Evolutionary conservation across 2,888 invertebrate genomes (phyloP).

Genomic region (Brachylomia viminalis): DNA sequence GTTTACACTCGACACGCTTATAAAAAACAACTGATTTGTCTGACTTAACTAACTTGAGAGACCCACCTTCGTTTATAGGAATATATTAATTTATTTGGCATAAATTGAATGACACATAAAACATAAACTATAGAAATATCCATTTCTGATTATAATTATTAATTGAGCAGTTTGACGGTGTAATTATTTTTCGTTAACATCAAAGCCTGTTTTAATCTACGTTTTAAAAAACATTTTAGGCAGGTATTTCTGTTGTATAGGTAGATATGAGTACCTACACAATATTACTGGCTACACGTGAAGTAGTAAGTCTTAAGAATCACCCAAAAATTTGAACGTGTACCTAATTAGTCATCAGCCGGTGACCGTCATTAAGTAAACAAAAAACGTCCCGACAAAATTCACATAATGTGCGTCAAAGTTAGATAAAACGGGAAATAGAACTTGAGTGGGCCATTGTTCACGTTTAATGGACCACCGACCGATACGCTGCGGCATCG

Average conservation of each 20-base stretch:
- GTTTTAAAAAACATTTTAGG: constrained; percentile 8
- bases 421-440: constrained; percentile 88
- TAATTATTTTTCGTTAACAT: constrained; percentile 44
- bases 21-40: constrained; percentile 55
- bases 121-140: constrained; percentile 44
- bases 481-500: constrained; percentile 78
- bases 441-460: constrained; percentile 87
- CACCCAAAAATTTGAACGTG: constrained; percentile 36
- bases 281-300: background rate
- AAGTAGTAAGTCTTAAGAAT: constrained; percentile 19
- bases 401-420: constrained; percentile 88
- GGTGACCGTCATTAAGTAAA: constrained; percentile 72
- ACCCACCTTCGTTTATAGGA: constrained; percentile 34
- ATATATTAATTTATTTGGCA: constrained; percentile 48
- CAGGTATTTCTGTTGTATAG: background rate
- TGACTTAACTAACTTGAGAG: constrained; percentile 32
- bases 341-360: constrained; percentile 67
- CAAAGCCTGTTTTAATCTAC: constrained; percentile 25
- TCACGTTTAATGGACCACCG: constrained; percentile 88
- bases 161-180: constrained; percentile 46
- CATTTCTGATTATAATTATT: constrained; percentile 57
- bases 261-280: background rate
- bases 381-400: constrained; percentile 81
- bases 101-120: constrained; percentile 47
- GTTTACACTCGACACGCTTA: constrained; percentile 57